These are phyloP conservation scores for Tetrapedia diversipes DNA, from an alignment of 2,888 invertebrate genomes.

Conservation along the genomic window DNA sequence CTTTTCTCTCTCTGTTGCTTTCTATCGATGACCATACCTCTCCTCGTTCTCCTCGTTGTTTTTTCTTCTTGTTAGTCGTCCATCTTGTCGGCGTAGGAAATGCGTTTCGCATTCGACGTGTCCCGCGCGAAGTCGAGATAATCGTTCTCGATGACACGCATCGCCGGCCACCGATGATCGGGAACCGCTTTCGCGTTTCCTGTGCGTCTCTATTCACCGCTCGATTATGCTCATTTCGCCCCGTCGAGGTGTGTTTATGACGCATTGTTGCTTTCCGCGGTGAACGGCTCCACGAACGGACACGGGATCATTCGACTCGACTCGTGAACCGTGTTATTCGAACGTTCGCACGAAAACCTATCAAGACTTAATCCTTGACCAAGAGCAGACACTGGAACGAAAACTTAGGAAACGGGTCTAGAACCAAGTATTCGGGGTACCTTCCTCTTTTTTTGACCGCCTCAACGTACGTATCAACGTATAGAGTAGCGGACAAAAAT, in stretches of 20 bases:
- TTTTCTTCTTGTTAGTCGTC: not conserved
- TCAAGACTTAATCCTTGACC: no score
- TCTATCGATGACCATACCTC: no score
- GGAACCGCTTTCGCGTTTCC: slow-evolving; percentile 61
- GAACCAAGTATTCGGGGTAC: no score
- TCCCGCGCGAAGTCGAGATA: slow-evolving; percentile 55
- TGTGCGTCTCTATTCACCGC: slow-evolving; percentile 56
- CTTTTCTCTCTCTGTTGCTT: no score
- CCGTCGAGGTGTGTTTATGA: slow-evolving; percentile 52
- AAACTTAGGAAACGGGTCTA: no score
- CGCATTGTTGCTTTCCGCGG: slow-evolving; percentile 51
- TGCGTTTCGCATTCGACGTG: slow-evolving; percentile 40
- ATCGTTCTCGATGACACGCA: slow-evolving; percentile 59
- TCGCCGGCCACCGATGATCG: slow-evolving; percentile 55
- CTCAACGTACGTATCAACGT: no score
- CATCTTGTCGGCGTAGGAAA: slow-evolving; percentile 25
- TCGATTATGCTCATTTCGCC: slow-evolving; percentile 42
- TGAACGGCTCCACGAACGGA: not conserved
- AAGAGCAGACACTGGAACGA: no score
- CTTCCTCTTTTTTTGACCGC: no score
- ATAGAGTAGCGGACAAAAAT: no score
- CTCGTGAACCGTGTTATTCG: no score
- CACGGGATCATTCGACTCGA: not conserved
- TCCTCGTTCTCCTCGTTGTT: not conserved
- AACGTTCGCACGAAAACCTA: no score